Conservation (phyloP, 2,797 vertebrate species). For the Paedocypris micromegethes region DNA sequence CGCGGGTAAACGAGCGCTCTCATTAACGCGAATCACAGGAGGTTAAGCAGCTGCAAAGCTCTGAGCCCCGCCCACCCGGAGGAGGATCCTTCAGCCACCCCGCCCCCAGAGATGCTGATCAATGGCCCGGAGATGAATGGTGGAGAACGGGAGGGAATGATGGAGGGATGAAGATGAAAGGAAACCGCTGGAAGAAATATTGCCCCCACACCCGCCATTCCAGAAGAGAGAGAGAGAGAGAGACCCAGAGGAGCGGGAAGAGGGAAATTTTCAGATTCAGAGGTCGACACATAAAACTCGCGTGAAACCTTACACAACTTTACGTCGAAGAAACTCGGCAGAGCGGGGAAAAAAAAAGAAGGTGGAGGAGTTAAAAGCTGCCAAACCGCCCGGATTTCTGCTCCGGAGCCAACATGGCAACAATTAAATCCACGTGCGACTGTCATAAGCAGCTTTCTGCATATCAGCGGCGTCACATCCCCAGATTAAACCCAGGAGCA, state of each 20-base stretch:
- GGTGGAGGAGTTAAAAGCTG: constrained; percentile 59
- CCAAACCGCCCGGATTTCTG: constrained; percentile 53
- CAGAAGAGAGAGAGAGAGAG: constrained; percentile 2
- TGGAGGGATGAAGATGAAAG: constrained; percentile 19
- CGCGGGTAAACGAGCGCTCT: constrained; percentile 35
- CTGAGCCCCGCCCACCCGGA: constrained; percentile 28
- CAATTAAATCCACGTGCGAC: constrained; percentile 72
- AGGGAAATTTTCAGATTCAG: too few relatives aligned
- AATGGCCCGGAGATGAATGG: neutral
- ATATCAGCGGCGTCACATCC: constrained; percentile 13
- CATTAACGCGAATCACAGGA: constrained; percentile 61
- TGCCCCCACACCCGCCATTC: too few relatives aligned
- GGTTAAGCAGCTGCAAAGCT: constrained; percentile 69
- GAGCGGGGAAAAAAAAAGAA: constrained; percentile 33
- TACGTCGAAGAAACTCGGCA: too few relatives aligned
- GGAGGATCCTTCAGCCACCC: too few relatives aligned
- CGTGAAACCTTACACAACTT: constrained; percentile 16
- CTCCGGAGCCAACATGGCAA: constrained; percentile 60
- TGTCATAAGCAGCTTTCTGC: constrained; percentile 56
- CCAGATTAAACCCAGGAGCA: neutral
- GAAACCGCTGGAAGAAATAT: too few relatives aligned
- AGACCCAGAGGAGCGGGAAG: too few relatives aligned
- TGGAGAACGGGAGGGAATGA: constrained; percentile 18
- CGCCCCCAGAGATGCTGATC: too few relatives aligned
- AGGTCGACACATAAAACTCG: too few relatives aligned